Conservation (phyloP, 2,888 invertebrate species). For the Neuroscelio doddi region DNA sequence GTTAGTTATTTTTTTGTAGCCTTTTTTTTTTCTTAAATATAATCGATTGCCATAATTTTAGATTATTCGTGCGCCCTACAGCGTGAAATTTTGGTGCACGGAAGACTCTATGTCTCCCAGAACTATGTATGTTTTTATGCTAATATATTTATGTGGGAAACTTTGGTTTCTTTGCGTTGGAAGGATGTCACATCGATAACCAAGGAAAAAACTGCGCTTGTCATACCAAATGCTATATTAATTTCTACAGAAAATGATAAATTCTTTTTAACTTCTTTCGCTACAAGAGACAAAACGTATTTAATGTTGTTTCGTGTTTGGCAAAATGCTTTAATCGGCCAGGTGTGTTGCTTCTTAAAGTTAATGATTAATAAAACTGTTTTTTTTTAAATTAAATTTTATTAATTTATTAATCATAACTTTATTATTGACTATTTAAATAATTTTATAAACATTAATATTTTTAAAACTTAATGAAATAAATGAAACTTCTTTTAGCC, state of each 20-base stretch:
- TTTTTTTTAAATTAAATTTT: conserved; percentile 5
- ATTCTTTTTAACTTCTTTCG: conserved; percentile 95
- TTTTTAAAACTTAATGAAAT: too few relatives aligned
- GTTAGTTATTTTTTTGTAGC: too few relatives aligned
- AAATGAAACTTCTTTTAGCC: conserved; percentile 68
- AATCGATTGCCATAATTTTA: conserved; percentile 74
- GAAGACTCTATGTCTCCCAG: conserved; percentile 95
- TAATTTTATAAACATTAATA: conserved; percentile 8
- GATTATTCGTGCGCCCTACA: conserved; percentile 98
- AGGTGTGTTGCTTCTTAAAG: conserved; percentile 73
- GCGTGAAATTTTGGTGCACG: conserved; percentile 96
- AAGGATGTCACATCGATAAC: conserved; percentile 94
- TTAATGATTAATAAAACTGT: too few relatives aligned
- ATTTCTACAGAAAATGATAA: conserved; percentile 87
- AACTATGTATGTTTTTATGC: conserved; percentile 98
- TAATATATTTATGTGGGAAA: conserved; percentile 98
- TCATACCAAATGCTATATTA: conserved; percentile 97
- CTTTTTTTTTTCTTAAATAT: too few relatives aligned
- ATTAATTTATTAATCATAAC: conserved; percentile 31
- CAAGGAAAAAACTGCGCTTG: conserved; percentile 93
- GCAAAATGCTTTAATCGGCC: conserved; percentile 96
- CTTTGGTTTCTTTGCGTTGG: conserved; percentile 87
- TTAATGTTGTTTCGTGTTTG: conserved; percentile 96
- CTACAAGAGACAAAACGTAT: conserved; percentile 94
- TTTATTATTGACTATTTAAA: conserved; percentile 15